Conservation (phyloP, 1,140 invertebrate genomes). For the Drosophila littoralis region DNA sequence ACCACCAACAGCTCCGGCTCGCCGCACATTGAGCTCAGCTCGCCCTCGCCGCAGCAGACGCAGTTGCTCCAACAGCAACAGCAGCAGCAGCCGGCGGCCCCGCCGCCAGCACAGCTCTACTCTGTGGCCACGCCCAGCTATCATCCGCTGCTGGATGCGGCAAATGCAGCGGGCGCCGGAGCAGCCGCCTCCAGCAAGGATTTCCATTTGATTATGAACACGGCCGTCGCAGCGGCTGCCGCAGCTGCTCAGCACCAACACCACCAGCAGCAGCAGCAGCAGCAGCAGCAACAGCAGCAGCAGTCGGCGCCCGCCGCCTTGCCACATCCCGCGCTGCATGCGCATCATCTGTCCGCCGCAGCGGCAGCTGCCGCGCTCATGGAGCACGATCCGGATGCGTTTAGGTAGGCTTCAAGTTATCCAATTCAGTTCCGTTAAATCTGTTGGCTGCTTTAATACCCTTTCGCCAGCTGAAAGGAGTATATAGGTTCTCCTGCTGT, state of each 20-base stretch:
- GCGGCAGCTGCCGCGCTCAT: conserved; percentile 53
- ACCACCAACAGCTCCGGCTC: conserved; percentile 72
- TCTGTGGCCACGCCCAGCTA: conserved; percentile 64
- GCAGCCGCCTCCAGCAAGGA: conserved; percentile 78
- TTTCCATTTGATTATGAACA: conserved; percentile 81
- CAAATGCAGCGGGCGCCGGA: conserved; percentile 76
- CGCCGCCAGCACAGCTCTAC: conserved; percentile 18
- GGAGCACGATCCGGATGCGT: conserved; percentile 83
- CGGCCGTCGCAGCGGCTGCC: conserved; percentile 75
- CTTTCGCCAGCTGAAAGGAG: too few relatives aligned
- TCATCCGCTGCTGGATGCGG: conserved; percentile 74
- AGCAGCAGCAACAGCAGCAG: conserved; percentile 46
- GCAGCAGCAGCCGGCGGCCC: conserved; percentile 29
- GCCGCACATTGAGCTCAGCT: conserved; percentile 76
- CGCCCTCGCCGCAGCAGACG: conserved; percentile 56
- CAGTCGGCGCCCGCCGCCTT: conserved; percentile 24
- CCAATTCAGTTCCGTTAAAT: neutral
- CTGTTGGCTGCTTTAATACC: neutral
- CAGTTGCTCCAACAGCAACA: conserved; percentile 28
- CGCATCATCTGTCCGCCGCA: conserved; percentile 63
- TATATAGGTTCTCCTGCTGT: too few relatives aligned
- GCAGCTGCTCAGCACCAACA: conserved; percentile 61
- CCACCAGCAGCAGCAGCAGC: conserved; percentile 61
- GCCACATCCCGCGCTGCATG: conserved; percentile 36
- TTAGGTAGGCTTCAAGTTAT: conserved; percentile 58